Evolutionary conservation across 2,797 vertebrate species (phyloP), one percentile per base, ranked within the genome.

Genomic region (Cuniculus paca): DNA sequence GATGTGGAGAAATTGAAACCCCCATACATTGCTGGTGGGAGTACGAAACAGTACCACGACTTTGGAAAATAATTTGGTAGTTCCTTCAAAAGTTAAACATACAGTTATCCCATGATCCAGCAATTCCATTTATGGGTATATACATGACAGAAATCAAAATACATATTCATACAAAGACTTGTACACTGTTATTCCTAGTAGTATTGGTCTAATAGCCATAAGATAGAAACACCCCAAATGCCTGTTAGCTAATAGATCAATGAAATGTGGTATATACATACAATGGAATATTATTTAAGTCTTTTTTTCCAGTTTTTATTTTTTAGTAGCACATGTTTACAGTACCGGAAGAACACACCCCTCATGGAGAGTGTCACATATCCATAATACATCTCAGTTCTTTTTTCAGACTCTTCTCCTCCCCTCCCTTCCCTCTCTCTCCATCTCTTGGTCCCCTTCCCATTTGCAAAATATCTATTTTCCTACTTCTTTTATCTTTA

Each of bases 101-200:
- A 26, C 34, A 63, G 54, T 85, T 72, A 61, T 48, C 54, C 7
- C 65, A 20, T 70, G 82, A 79, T 45, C n/a, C 39, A 72, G 52
- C 3, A 77, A 6, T 65, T 74, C 34, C 3, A 79, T 20, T 58
- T 68, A 34, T 75, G 72, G 45, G 39, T n/a, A 14, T 70, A 70
- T 52, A 83, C 65, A 81, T 61, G 52, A 87, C 39, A 85, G 14
- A 87, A 88, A 60, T 87, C 31, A 91, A 94, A 83, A 86, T 60
- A 20, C 19, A 28, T 52, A 34, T 86, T 31, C 5, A 42, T 54
- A 52, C 54, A 88, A 31, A 91, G 52, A 80, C 45, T 75, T 91
- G 22, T 61, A 75, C 3, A 39, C 9, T 68, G 24, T 65, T 95
- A 63, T 88, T 94, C 31, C 45, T 82, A 79, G 31, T 36, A 83